phyloP scores from a whole-genome alignment of 2,797 vertebrate species.

The Pelobates cultripes region DNA sequence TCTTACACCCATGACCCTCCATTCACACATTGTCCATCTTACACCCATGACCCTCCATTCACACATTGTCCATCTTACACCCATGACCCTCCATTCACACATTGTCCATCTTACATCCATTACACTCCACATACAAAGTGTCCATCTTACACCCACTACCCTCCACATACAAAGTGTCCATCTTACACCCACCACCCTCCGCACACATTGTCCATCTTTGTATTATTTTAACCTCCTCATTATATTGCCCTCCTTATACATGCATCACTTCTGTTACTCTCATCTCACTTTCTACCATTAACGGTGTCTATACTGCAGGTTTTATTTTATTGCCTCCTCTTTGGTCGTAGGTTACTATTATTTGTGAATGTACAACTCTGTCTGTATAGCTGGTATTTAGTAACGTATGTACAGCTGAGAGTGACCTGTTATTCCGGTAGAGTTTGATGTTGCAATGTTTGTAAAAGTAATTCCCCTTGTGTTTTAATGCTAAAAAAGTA shows the following conservation, averaged over 20 bases:
- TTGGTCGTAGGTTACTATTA: constrained; percentile 17
- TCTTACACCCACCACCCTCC: too few species aligned
- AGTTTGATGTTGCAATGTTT: not conserved
- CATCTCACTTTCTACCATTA: not conserved
- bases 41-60: too few species aligned
- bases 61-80: too few species aligned
- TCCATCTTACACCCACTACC: too few species aligned
- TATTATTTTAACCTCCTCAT: too few species aligned
- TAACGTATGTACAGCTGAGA: constrained; percentile 6
- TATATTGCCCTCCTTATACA: too few species aligned
- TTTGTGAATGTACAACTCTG: constrained; percentile 23
- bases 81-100: too few species aligned
- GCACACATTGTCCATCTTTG: not conserved
- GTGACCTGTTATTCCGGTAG: constrained; percentile 4
- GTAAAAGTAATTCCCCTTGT: not conserved
- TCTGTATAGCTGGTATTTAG: constrained; percentile 24
- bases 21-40: too few species aligned
- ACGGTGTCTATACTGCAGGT: not conserved
- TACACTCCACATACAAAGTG: too few species aligned
- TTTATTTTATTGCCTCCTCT: not conserved
- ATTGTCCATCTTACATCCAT: too few species aligned
- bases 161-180: too few species aligned
- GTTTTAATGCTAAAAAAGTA: constrained; percentile 11
- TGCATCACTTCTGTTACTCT: not conserved
- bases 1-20: too few species aligned